Base-by-base conservation (phyloP, 2,888 invertebrate species). In the Drosophila gaucha region DNA sequence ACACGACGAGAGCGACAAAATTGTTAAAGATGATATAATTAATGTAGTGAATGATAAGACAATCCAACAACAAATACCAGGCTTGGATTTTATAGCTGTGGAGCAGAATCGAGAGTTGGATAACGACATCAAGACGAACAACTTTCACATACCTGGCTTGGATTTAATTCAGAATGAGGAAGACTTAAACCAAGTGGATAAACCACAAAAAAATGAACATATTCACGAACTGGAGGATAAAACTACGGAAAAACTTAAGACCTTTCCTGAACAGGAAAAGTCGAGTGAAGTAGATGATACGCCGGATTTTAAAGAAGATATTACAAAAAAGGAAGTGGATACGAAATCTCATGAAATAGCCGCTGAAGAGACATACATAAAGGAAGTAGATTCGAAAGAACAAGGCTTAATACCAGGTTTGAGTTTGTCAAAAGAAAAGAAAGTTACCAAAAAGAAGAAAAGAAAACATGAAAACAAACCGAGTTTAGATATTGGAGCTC, bases 61-160 rank as follows among this genome's bases (percentile, higher is more conserved):
- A 8, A 1, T 18, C 1, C 10, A 12, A 16, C 16, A 14, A 22
- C 28, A 16, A 0, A 57, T 56, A 22, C 28, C 28, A 4, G 28
- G 35, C 12, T 22, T 44, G 16, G 22, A 30, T 6, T 8, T 31
- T 5, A 9, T 31, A 30, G 10, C 10, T 18, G 16, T 4, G 6
- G 22, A 24, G 6, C 9, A 38, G 9, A 12, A n/a, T 16, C 26
- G 12, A 14, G 31, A 36, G 10, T 28, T 22, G 3, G 18, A 43
- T n/a, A 16, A 46, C 9, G n/a, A 1, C 10, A 38, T 12, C 9
- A n/a, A 1, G 20, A n/a, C 22, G n/a, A 3, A 18, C 16, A 26
- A 14, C 8, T 33, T 26, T 12, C 38, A 30, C 2, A 67, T 71
- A 50, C 50, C 62, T 3, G 54, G 41, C 5, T n/a, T 63, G 22